Evolutionary conservation across 2,113 vertebrate genomes (phyloP).

Genomic region (Rhynchopsitta pachyrhyncha): DNA sequence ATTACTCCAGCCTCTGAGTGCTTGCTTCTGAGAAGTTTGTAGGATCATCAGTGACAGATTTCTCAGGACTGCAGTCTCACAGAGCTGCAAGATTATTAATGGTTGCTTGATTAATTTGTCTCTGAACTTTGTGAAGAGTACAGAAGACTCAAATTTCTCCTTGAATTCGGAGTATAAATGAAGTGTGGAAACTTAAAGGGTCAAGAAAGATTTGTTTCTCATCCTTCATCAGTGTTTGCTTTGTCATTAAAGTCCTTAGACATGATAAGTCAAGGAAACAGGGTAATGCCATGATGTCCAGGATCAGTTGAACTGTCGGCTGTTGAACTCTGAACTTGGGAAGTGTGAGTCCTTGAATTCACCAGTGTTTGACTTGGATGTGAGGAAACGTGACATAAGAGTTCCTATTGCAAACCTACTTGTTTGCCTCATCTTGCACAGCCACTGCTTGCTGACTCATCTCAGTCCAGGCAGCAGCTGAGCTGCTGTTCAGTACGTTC

Average conservation of each 20-base stretch:
- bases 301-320: neutral
- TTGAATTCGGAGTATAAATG: neutral
- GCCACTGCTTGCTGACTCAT: neutral
- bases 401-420: neutral
- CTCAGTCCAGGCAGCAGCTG: neutral
- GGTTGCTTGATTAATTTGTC: neutral
- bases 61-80: neutral
- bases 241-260: neutral
- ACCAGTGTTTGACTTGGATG: neutral
- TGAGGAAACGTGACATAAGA: neutral
- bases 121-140: neutral
- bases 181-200: neutral
- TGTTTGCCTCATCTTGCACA: neutral
- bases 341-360: neutral
- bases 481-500: accelerated
- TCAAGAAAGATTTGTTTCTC: neutral
- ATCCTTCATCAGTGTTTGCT: neutral
- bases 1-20: neutral
- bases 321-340: neutral
- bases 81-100: neutral
- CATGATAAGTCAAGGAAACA: neutral
- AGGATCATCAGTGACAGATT: neutral
- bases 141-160: neutral
- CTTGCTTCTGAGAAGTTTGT: neutral
- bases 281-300: neutral